Base-by-base conservation (phyloP, 2,797 vertebrate genomes). In the Chaetophractus vellerosus region DNA sequence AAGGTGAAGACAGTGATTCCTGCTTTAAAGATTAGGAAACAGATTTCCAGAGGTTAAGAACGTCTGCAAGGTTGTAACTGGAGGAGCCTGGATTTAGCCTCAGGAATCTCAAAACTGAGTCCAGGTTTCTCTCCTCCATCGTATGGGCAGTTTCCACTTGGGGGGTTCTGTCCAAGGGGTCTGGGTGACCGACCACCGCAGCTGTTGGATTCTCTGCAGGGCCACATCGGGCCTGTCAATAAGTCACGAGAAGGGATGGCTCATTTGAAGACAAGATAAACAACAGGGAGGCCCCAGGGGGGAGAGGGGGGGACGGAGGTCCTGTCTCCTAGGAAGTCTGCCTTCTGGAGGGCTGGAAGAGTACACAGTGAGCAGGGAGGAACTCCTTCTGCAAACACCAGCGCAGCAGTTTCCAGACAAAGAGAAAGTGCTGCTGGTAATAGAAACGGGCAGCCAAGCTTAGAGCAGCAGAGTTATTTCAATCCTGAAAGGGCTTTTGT, bases 211-310 rank as follows among this genome's bases (percentile, higher is more conserved):
- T 61, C 93, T 84, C 90, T 33, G 48, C 41, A 75, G 90, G 68
- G 28, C 52, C 86, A 64, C 68, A 38, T 15, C 81, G 19, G 81
- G 50, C 81, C 72, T 78, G 85, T 96, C 76, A 59, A 69, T 94
- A 97, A 90, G 88, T 85, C 93, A 64, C 59, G 76, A 90, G 91
- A 45, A 83, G 91, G 86, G 72, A 14, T 96, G 93, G 93, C 82
- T 95, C 88, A 72, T 93, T 97, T 69, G 95, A 97, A 97, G 96
- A 97, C 91, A 93, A 50, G 96, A 97, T 95, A 96, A 95, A 97
- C 95, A 89, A 80, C 86, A 90, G 92, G 57, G 94, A 97, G 97
- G 97, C 96, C 98, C 93, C 63, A 91, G 82, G 95, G 96, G 83
- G 92, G 82, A 95, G 96, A 83, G 84, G 92, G 82, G 96, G 96